phyloP scores from a whole-genome alignment of 2,113 vertebrate species.

The Tetrao urogallus region DNA sequence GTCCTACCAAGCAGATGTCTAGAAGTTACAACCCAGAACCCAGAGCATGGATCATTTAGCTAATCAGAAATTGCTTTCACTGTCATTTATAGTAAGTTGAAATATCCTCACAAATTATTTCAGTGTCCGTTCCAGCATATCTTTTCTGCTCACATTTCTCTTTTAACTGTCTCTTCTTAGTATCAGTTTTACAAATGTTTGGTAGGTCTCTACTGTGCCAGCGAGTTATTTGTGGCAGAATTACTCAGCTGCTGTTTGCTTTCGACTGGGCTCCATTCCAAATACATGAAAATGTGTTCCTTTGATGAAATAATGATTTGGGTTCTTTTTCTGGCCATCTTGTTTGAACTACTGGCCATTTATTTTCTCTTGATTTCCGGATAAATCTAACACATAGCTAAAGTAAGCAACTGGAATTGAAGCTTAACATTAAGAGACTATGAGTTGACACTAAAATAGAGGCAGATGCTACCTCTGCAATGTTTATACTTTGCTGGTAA shows the following conservation, averaged over 20 bases:
- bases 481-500: neutral
- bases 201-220: neutral
- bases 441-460: neutral
- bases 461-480: neutral
- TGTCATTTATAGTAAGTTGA: neutral
- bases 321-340: neutral
- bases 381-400: slow-evolving; percentile 4
- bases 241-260: slow-evolving; percentile 44
- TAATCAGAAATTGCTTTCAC: neutral
- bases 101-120: neutral
- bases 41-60: neutral
- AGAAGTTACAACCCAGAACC: neutral
- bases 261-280: slow-evolving; percentile 43
- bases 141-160: neutral
- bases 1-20: neutral
- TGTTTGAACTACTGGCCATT: neutral
- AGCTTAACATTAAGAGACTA: neutral
- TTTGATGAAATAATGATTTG: slow-evolving; percentile 38
- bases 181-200: slow-evolving; percentile 15
- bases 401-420: slow-evolving; percentile 7
- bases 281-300: neutral
- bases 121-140: neutral
- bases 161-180: slow-evolving; percentile 12
- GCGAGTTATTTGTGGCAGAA: slow-evolving; percentile 29
- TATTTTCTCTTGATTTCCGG: slow-evolving; percentile 4